These are phyloP conservation scores for Linnaemya tessellans DNA, from an alignment of 2,888 invertebrate species.

Conservation along the genomic window DNA sequence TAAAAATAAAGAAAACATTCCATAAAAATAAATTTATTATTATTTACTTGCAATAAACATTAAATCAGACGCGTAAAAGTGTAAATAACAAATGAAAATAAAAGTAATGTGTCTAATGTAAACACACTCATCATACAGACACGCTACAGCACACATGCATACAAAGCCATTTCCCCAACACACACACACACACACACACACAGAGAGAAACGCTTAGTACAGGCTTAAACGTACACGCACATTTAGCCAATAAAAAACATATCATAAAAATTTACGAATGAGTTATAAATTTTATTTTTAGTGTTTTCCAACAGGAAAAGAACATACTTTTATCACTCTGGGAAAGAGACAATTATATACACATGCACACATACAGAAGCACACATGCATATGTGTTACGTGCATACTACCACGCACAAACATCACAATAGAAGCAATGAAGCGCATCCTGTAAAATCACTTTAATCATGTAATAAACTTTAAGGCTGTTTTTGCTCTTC, in stretches of 20 bases:
- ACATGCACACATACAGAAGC: neutral
- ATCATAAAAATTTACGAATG: conserved; percentile 55
- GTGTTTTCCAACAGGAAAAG: conserved; percentile 25
- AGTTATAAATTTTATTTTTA: conserved; percentile 60
- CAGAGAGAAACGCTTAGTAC: conserved; percentile 16
- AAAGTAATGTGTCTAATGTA: conserved; percentile 60
- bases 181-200: conserved; percentile 18
- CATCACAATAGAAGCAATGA: conserved; percentile 77
- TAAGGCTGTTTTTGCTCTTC: conserved; percentile 41
- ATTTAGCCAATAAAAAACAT: conserved; percentile 45
- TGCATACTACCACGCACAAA: conserved; percentile 15
- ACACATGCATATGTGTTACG: neutral
- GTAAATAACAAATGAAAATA: conserved; percentile 64
- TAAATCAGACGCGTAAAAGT: conserved; percentile 61
- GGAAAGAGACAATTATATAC: conserved; percentile 13
- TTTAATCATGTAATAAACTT: conserved; percentile 81
- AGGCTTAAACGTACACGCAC: conserved; percentile 12
- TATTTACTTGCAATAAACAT: conserved; percentile 60
- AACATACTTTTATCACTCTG: conserved; percentile 19
- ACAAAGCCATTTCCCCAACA: conserved; percentile 10
- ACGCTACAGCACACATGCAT: conserved; percentile 7
- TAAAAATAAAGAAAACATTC: conserved; percentile 31
- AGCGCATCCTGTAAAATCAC: conserved; percentile 82
- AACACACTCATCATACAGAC: conserved; percentile 42
- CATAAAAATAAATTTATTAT: conserved; percentile 52